Evolutionary conservation across 2,797 vertebrate genomes (phyloP).

Genomic region (Melanitta fusca): DNA sequence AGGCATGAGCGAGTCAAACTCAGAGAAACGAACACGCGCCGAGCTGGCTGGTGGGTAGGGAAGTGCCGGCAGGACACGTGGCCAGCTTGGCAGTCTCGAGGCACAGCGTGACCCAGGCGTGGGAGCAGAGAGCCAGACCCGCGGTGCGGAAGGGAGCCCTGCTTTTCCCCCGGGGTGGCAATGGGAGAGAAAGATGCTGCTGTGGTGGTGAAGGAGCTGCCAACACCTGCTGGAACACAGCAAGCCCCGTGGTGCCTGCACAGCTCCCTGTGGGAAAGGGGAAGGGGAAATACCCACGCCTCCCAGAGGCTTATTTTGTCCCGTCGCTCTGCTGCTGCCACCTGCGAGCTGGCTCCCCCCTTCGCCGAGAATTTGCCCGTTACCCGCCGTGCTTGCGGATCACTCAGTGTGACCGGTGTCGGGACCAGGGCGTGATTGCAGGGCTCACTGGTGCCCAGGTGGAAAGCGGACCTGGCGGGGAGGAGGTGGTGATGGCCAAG

Average conservation of each 20-base stretch:
- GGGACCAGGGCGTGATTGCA: background rate
- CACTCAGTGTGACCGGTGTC: background rate
- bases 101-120: background rate
- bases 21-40: background rate
- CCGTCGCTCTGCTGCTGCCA: background rate
- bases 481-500: background rate
- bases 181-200: background rate
- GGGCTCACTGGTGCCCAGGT: background rate
- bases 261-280: background rate
- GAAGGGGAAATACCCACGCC: background rate
- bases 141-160: background rate
- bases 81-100: background rate
- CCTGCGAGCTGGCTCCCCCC: background rate
- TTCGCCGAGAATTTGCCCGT: background rate
- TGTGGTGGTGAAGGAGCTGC: background rate
- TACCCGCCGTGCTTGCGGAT: background rate
- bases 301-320: background rate
- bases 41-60: background rate
- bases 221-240: background rate
- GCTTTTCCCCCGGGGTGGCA: accelerated
- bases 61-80: background rate
- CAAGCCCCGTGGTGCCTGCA: background rate
- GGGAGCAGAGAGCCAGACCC: background rate
- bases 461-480: background rate
- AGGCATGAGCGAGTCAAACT: background rate